Evolutionary conservation across 2,113 vertebrate species (phyloP), one percentile per base, ranked within the genome.

Genomic region (Taurulus bubalis): DNA sequence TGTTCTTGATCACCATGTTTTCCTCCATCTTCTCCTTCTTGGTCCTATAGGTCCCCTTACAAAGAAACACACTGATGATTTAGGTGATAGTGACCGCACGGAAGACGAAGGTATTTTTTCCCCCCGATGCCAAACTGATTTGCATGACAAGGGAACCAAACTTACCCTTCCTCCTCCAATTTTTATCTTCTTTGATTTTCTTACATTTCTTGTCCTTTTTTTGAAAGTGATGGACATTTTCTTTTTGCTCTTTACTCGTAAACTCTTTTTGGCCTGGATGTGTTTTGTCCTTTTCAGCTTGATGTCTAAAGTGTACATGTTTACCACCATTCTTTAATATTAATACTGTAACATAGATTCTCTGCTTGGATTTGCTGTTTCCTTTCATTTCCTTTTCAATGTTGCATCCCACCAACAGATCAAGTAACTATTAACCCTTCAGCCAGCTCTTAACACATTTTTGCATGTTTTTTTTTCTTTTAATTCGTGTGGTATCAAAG

Each of bases 51-150:
- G 98, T 99, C 98, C 98, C 96, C 97, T 99, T 97, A 96, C 98
- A 99, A 99, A 99, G 98, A 99, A 99, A 99, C 97, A 99, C 96
- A 97, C 96, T 96, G 98, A 99, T 99, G 98, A 97, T 98, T 98
- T 99, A 99, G 96, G 96, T 97, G 98, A 98, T 98, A 99, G 96
- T 98, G 98, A 98, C 95, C 97, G 97, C 97, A 96, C 97, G 94
- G 98, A 99, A 94, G 98, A 99, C 90, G 97, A 99, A 99, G 98
- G 98, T 99, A 99, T 99, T 98, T 97, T 96, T 95, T 95, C 93
- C 88, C 97, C 95, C 97, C 96, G 94, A 94, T 94, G 93, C 96
- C 96, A 97, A 98, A 96, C 92, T 96, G 96, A 97, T 97, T 96
- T 99, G 98, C 98, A 99, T 99, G 98, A 98, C 93, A 95, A 98